phyloP scores from a whole-genome alignment of 2,113 vertebrate genomes.

The Hassar affinis region DNA sequence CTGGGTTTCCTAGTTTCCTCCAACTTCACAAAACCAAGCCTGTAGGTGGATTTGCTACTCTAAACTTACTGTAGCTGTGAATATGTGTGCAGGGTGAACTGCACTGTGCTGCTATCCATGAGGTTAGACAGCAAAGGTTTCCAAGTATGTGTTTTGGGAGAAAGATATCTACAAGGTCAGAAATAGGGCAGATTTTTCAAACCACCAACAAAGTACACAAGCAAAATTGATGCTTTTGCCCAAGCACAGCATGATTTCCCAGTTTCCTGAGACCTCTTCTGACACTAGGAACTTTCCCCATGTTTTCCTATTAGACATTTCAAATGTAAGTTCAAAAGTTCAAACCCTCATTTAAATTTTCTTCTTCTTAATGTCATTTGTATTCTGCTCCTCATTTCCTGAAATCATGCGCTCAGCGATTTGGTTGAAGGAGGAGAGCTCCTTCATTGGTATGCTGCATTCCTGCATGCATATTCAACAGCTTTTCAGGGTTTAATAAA shows the following conservation, averaged over 20 bases:
- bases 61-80: neutral
- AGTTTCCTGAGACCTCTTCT: neutral
- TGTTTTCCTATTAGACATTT: conserved; percentile 2
- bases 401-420: neutral
- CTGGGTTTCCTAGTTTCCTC: neutral
- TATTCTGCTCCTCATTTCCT: neutral
- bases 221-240: conserved; percentile 3
- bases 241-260: neutral
- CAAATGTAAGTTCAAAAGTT: conserved; percentile 23
- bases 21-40: neutral
- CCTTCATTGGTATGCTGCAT: neutral
- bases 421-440: neutral
- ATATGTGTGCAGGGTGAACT: neutral
- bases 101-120: neutral
- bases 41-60: neutral
- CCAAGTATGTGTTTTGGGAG: neutral
- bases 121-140: neutral
- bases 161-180: neutral
- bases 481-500: conserved; percentile 25
- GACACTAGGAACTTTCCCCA: neutral
- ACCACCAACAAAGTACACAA: neutral
- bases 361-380: neutral
- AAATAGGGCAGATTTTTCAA: neutral
- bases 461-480: conserved; percentile 25
- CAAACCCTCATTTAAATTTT: neutral